phyloP scores from a whole-genome alignment of 2,888 invertebrate genomes.

The Brachyptera putata region DNA sequence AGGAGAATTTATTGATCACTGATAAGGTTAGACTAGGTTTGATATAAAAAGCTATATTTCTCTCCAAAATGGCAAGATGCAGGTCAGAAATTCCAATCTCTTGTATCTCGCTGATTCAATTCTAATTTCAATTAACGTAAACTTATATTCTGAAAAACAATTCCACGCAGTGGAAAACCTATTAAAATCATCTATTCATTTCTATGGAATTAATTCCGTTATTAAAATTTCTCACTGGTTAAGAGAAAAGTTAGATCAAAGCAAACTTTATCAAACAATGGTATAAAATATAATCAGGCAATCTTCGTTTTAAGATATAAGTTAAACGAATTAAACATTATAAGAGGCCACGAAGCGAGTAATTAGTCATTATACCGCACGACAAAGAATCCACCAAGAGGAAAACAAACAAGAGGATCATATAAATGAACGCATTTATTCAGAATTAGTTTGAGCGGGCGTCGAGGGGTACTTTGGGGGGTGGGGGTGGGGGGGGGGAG shows the following conservation, averaged over 20 bases:
- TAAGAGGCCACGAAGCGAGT: conserved; percentile 2
- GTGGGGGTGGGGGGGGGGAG: not conserved
- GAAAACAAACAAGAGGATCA: not conserved
- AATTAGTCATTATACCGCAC: conserved; percentile 9
- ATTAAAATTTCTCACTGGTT: conserved; percentile 8
- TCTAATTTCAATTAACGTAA: conserved; percentile 20
- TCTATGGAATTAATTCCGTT: conserved; percentile 12
- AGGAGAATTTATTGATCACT: no score
- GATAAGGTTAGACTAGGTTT: no score
- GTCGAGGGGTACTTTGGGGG: not conserved
- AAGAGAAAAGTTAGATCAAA: conserved; percentile 10
- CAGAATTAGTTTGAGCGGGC: not conserved
- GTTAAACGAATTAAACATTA: not conserved
- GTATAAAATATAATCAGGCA: conserved; percentile 11
- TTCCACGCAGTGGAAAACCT: conserved; percentile 11
- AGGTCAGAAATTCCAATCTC: no score
- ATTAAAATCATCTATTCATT: conserved; percentile 19
- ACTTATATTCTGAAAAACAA: conserved; percentile 5
- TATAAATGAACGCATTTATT: not conserved
- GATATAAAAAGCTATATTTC: no score
- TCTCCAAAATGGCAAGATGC: no score
- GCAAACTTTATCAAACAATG: conserved; percentile 13
- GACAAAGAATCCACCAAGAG: not conserved
- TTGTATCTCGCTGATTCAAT: conserved; percentile 15
- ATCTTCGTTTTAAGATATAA: conserved; percentile 18